These are phyloP conservation scores for Frankliniella intonsa DNA, from an alignment of 2,888 invertebrate species.

Conservation along the genomic window DNA sequence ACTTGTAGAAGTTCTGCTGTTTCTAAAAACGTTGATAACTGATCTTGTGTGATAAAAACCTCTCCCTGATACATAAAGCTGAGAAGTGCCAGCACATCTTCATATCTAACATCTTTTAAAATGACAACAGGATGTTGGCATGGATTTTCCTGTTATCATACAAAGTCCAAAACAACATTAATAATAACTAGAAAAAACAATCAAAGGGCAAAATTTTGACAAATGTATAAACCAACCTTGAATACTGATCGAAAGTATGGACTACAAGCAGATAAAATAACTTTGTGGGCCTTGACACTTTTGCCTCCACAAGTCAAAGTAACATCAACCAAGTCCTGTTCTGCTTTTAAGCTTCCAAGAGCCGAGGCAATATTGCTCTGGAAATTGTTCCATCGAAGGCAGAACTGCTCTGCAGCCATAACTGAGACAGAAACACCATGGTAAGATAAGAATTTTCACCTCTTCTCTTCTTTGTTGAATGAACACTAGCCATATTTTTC, in stretches of 20 bases:
- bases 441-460: not conserved
- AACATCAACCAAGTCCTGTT: conserved; percentile 67
- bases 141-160: conserved; percentile 59
- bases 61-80: conserved; percentile 71
- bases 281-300: conserved; percentile 68
- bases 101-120: conserved; percentile 62
- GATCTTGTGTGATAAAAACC: conserved; percentile 63
- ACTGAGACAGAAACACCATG: not conserved
- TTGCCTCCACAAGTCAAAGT: conserved; percentile 68
- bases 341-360: conserved; percentile 63
- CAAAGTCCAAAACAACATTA: not conserved
- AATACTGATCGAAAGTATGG: conserved; percentile 70
- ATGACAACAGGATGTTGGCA: conserved; percentile 70
- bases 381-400: conserved; percentile 71
- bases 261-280: conserved; percentile 69
- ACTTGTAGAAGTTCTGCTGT: conserved; percentile 65
- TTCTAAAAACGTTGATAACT: conserved; percentile 60
- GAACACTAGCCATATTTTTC: too few species aligned
- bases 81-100: conserved; percentile 61
- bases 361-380: conserved; percentile 65
- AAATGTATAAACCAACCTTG: conserved; percentile 50
- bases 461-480: not conserved
- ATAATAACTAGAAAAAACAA: not conserved
- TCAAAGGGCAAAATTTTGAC: not conserved
- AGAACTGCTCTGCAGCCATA: conserved; percentile 57